phyloP scores from a whole-genome alignment of 1,140 invertebrate species.

The Ceratosolen fusciceps region DNA sequence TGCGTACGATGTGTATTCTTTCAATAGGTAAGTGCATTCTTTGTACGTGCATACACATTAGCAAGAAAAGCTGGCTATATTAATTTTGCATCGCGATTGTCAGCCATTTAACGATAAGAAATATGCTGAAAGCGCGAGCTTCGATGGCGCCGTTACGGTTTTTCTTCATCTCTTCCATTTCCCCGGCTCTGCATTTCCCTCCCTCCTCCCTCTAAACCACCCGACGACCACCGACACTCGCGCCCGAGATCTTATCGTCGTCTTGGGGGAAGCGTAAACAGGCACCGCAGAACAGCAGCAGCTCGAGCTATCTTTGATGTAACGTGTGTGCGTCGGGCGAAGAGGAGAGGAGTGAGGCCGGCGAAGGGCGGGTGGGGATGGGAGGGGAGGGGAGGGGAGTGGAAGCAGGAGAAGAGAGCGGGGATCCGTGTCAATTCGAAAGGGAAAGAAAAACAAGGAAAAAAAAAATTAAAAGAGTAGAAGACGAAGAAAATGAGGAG shows the following conservation, averaged over 20 bases:
- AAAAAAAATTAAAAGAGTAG: too few relatives aligned
- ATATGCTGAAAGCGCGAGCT: constrained; percentile 40
- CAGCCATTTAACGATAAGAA: constrained; percentile 26
- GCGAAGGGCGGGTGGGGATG: too few relatives aligned
- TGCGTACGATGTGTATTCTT: constrained; percentile 5
- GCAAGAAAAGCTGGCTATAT: constrained; percentile 5
- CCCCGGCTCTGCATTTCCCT: background rate
- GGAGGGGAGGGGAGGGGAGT: too few relatives aligned
- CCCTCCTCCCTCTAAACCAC: too few relatives aligned
- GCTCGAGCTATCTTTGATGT: background rate
- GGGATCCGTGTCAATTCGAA: too few relatives aligned
- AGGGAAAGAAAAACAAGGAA: too few relatives aligned
- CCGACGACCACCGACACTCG: background rate
- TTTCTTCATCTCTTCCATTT: background rate
- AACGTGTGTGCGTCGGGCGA: too few relatives aligned
- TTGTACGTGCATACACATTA: background rate
- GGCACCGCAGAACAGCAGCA: background rate
- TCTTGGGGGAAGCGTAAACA: constrained; percentile 9
- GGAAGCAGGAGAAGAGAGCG: too few relatives aligned
- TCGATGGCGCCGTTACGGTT: background rate
- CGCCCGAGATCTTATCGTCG: background rate
- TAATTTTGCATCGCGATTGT: background rate
- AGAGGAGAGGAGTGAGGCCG: background rate
- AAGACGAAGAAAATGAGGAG: constrained; percentile 11
- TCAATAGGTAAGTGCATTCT: background rate